phyloP scores from a whole-genome alignment of 2,888 invertebrate species.

The Bibio marci region DNA sequence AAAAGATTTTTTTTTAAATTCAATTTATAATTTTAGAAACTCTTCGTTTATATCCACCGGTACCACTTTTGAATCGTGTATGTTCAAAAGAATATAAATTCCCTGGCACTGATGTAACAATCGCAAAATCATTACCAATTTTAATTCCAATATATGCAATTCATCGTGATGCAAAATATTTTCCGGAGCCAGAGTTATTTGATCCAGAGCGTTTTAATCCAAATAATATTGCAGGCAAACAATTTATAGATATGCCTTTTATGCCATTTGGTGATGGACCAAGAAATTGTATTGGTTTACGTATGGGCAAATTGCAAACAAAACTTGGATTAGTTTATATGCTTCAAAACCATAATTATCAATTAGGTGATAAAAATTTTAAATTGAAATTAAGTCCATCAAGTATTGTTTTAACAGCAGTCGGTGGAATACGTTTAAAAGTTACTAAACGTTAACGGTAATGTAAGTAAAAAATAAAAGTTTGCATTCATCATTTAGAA shows the following conservation, averaged over 20 bases:
- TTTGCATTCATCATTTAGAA: too few species aligned
- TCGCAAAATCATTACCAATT: conserved; percentile 24
- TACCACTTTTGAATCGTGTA: conserved; percentile 24
- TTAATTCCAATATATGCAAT: conserved; percentile 26
- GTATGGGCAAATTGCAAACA: conserved; percentile 3
- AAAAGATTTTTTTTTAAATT: too few species aligned
- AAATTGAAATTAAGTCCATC: too few species aligned
- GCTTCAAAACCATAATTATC: too few species aligned
- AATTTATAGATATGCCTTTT: conserved; percentile 13
- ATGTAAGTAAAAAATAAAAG: too few species aligned
- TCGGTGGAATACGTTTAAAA: too few species aligned
- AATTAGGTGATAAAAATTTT: too few species aligned
- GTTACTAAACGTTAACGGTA: too few species aligned
- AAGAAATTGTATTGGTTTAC: conserved; percentile 10
- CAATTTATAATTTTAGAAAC: too few species aligned
- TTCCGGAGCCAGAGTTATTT: conserved; percentile 27
- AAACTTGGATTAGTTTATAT: conserved; percentile 1
- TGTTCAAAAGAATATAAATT: conserved; percentile 24
- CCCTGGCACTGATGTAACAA: conserved; percentile 19
- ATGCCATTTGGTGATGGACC: conserved; percentile 27
- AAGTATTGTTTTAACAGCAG: too few species aligned
- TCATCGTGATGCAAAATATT: conserved; percentile 28
- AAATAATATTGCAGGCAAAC: conserved; percentile 10
- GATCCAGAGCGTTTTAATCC: conserved; percentile 27
- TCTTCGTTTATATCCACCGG: conserved; percentile 23